Evolutionary conservation across 2,797 vertebrate species (phyloP).

Genomic region (Argentina silus): DNA sequence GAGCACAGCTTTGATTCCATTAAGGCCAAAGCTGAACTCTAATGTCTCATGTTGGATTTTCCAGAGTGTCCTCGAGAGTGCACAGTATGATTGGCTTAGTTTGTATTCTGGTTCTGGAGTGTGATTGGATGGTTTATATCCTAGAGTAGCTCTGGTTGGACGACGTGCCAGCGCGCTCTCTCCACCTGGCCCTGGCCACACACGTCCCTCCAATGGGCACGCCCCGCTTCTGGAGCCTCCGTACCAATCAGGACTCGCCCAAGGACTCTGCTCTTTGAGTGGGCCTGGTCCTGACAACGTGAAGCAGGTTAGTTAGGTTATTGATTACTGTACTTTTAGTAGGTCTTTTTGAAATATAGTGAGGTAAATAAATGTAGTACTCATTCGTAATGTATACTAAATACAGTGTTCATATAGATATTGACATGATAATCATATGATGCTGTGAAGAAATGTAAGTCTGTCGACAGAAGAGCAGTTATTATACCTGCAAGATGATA

Average conservation of each 20-base stretch:
- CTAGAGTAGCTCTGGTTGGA: constrained; percentile 58
- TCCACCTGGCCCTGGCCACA: constrained; percentile 71
- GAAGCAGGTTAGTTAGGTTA: neutral
- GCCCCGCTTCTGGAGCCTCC: constrained; percentile 54
- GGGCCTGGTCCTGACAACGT: constrained; percentile 53
- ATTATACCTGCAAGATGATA: constrained; percentile 67
- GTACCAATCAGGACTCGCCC: constrained; percentile 70
- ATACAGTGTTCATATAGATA: too few species aligned
- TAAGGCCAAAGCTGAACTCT: too few species aligned
- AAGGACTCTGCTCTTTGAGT: constrained; percentile 46
- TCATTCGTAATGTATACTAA: too few species aligned
- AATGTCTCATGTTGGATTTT: too few species aligned
- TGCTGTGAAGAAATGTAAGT: too few species aligned
- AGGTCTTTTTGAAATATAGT: neutral
- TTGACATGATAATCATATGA: too few species aligned
- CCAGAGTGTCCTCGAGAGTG: too few species aligned
- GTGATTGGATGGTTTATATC: constrained; percentile 11
- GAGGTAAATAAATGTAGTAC: too few species aligned
- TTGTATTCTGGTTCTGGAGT: neutral
- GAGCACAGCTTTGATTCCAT: too few species aligned
- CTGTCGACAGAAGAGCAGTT: neutral
- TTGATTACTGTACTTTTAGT: too few species aligned
- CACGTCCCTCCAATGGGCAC: constrained; percentile 77
- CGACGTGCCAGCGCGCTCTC: constrained; percentile 69
- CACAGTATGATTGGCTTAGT: too few species aligned